Percentiles rank a stretch among this genome's conserved stretches.
phyloP scores from a whole-genome alignment of 2,113 vertebrate genomes.

The Brachyhypopomus gauderio region DNA sequence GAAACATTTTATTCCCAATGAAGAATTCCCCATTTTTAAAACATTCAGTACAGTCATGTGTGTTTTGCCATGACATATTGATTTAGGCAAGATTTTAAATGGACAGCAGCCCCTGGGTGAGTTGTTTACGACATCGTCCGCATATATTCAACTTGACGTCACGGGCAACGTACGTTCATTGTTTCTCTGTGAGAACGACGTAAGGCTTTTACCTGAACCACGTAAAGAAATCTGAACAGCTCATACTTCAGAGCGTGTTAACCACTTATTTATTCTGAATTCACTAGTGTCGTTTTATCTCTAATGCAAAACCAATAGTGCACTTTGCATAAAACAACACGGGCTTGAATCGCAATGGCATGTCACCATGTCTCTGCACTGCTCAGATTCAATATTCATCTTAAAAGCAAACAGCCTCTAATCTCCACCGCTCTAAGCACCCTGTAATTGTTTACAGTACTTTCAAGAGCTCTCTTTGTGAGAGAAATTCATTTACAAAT shows the following conservation, averaged over 20 bases:
- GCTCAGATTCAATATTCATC: conserved; percentile 62
- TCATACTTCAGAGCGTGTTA: too few species aligned
- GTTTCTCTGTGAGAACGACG: not conserved
- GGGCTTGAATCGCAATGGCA: conserved; percentile 31
- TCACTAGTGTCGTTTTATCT: not conserved
- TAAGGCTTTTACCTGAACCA: too few species aligned
- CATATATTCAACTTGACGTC: not conserved
- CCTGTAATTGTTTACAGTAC: conserved; percentile 66
- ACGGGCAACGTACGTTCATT: not conserved
- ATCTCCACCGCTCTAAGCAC: conserved; percentile 63
- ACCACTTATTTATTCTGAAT: not conserved
- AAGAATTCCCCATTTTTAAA: too few species aligned
- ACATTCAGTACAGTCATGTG: too few species aligned
- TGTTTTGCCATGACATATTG: too few species aligned
- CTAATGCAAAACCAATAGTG: conserved; percentile 4
- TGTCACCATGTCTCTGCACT: conserved; percentile 50
- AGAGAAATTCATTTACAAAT: conserved; percentile 57
- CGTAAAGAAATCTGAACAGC: too few species aligned
- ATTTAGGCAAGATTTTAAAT: too few species aligned
- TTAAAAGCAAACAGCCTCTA: conserved; percentile 64
- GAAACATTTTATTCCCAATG: not conserved
- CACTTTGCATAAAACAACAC: conserved; percentile 45
- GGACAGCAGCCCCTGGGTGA: not conserved
- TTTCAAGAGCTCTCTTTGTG: conserved; percentile 48
- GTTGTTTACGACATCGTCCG: not conserved